Conservation (phyloP, 1,140 invertebrate species). For the Drosophila nebulosa region DNA sequence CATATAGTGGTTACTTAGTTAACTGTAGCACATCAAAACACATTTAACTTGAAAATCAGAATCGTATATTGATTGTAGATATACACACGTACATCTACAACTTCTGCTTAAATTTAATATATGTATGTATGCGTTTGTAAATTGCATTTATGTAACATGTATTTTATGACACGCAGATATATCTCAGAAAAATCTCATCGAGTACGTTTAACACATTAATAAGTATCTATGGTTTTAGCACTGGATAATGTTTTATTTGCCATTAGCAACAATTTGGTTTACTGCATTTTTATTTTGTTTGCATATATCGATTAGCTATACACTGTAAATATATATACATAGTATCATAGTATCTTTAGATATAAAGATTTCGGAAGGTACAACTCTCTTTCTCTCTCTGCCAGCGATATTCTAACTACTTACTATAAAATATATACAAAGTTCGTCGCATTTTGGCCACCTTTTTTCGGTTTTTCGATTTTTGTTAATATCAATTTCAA, state of each 20-base stretch:
- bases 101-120: neutral
- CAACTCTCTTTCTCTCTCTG: conserved; percentile 70
- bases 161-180: conserved; percentile 51
- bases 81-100: conserved; percentile 6
- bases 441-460: conserved; percentile 35
- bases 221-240: conserved; percentile 32
- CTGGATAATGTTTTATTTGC: conserved; percentile 50
- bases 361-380: conserved; percentile 53
- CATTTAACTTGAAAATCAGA: conserved; percentile 45
- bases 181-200: conserved; percentile 35
- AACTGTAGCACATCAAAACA: conserved; percentile 30
- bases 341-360: too few relatives aligned
- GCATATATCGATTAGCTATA: neutral
- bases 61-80: conserved; percentile 38
- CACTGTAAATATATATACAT: conserved; percentile 22
- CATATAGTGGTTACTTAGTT: conserved; percentile 16
- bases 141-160: conserved; percentile 42
- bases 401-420: conserved; percentile 33
- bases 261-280: conserved; percentile 60
- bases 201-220: conserved; percentile 51
- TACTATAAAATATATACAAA: conserved; percentile 4
- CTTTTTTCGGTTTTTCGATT: neutral
- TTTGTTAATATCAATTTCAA: too few relatives aligned
- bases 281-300: neutral
- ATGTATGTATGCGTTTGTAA: conserved; percentile 21